Evolutionary conservation across 2,113 vertebrate genomes (phyloP).

Genomic region (Neofelis nebulosa): DNA sequence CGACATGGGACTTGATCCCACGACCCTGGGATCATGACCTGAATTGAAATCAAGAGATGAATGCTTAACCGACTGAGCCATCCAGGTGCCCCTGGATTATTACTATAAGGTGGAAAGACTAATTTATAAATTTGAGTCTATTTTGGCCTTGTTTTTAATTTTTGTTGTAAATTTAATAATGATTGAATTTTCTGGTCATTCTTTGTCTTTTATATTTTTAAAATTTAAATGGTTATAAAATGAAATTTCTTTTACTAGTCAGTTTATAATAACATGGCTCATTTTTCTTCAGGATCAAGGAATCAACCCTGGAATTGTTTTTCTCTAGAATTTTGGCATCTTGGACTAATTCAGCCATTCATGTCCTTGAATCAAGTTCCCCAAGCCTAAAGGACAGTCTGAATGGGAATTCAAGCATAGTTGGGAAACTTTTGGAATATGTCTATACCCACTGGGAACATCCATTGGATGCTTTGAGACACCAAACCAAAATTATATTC

Average conservation of each 20-base stretch:
- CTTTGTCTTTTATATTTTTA: slow-evolving; percentile 50
- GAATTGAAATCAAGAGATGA: too few relatives aligned
- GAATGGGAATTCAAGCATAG: slow-evolving; percentile 85
- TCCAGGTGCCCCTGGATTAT: neutral
- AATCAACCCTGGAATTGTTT: slow-evolving; percentile 91
- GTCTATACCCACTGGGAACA: slow-evolving; percentile 97
- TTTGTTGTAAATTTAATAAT: slow-evolving; percentile 36
- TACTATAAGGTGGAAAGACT: slow-evolving; percentile 23
- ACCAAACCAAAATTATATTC: slow-evolving; percentile 94
- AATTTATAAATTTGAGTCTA: neutral
- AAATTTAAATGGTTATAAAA: slow-evolving; percentile 2
- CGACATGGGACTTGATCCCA: too few relatives aligned
- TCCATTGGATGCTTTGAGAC: slow-evolving; percentile 94
- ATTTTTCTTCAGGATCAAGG: slow-evolving; percentile 89
- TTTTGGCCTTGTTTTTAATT: slow-evolving; percentile 42
- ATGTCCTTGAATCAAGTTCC: slow-evolving; percentile 83
- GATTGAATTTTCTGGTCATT: slow-evolving; percentile 32
- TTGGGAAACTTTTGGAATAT: slow-evolving; percentile 89
- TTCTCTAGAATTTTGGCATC: slow-evolving; percentile 91
- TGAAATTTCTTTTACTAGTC: neutral
- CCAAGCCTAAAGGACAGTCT: slow-evolving; percentile 83
- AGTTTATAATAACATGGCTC: neutral
- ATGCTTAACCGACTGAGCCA: too few relatives aligned
- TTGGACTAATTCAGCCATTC: slow-evolving; percentile 92
- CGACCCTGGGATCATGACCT: too few relatives aligned